Evolutionary conservation across 2,113 vertebrate species (phyloP), one percentile per base, ranked within the genome.

Genomic region (Deroptyus accipitrinus): DNA sequence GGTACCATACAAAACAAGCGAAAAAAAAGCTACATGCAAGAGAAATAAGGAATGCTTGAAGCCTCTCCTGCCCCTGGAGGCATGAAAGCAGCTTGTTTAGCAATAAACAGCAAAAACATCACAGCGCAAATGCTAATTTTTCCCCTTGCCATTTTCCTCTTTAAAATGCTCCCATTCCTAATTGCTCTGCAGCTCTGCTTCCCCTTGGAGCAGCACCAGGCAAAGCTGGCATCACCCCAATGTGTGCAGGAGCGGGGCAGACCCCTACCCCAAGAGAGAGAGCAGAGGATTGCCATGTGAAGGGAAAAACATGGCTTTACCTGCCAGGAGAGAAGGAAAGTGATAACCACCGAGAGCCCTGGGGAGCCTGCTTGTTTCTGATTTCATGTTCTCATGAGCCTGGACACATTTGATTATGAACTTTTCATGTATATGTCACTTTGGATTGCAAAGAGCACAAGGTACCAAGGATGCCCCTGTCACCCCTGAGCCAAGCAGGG

Each of bases 41-140:
- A 83, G 88, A 52, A 86, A 70, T 83, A 86, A 88, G 77, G 73
- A 73, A 86, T 31, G 86, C 94, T 93, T 61, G 42, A 92, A 97
- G 90, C 72, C 54, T 91, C 54, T 77, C 75, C n/a, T 92, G 88
- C 51, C 62, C 48, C 92, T 0, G 0, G 83, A 76, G 84, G 70
- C 57, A 75, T 0, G 0, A 84, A 93, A 86, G 81, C n/a, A 0
- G 73, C 95, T 89, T 88, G 83, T 96, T 96, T 96, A 94, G 95
- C 94, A 96, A 95, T 88, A 96, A 94, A 92, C 92, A 91, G 83
- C 33, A 84, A 79, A 95, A 93, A 64, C 55, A 93, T 86, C 96
- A 96, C 62, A 88, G 91, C 0, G 2, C 73, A 92, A 95, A 96
- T 91, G 88, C 57, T 96, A 81, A 90, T 96, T 90, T 59, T 77